Conservation (phyloP, 2,888 invertebrate species). For the Listrodromus nycthemerus region DNA sequence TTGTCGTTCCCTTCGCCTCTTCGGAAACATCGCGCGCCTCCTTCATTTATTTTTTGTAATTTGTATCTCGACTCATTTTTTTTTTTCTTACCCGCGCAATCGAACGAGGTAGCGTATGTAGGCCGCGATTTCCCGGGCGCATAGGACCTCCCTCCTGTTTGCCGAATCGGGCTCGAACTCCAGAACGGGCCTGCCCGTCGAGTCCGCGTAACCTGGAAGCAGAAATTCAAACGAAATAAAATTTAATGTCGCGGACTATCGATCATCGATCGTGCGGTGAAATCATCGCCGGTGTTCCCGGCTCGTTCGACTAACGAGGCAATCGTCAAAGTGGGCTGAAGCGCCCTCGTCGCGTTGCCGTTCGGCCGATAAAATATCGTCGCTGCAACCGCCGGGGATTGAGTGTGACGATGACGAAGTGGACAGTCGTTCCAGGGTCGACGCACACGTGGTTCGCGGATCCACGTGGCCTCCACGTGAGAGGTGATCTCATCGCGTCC, state of each 20-base stretch:
- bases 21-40: constrained; percentile 26
- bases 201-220: constrained; percentile 89
- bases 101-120: constrained; percentile 90
- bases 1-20: constrained; percentile 29
- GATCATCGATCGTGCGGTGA: background rate
- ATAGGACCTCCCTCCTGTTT: constrained; percentile 87
- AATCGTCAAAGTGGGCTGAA: background rate
- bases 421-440: constrained; percentile 12
- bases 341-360: constrained; percentile 6
- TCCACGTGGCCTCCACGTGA: constrained; percentile 43
- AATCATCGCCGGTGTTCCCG: constrained; percentile 4
- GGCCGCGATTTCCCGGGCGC: constrained; percentile 89
- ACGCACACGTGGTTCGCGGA: constrained; percentile 47
- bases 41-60: constrained; percentile 1
- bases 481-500: constrained; percentile 51
- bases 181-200: constrained; percentile 88
- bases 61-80: background rate
- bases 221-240: constrained; percentile 8
- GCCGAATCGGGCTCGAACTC: constrained; percentile 87
- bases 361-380: constrained; percentile 11
- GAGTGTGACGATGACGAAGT: constrained; percentile 20
- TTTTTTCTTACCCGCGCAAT: constrained; percentile 87
- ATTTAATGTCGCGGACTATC: background rate
- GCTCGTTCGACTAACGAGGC: constrained; percentile 20
- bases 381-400: background rate